Base-by-base conservation (phyloP, 2,113 vertebrate species). In the Pollimyrus isidori region DNA sequence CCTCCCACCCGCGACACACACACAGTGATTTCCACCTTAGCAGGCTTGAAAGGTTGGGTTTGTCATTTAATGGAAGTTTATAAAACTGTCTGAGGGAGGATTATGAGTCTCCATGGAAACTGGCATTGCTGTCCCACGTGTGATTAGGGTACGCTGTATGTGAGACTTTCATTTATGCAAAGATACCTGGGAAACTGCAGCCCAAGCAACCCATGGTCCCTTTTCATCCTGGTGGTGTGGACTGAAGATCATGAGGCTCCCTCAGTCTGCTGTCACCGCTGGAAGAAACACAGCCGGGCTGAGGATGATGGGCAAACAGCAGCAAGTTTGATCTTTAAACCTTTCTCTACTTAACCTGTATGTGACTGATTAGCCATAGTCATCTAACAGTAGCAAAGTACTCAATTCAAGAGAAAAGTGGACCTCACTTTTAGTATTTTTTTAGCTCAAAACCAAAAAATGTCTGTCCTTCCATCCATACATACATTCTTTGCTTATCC, bases 101-200 rank as follows among this genome's bases (percentile, higher is more conserved):
- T 90, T 88, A 89, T 82, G 69, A 56, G 73, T 90, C 73, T 19
- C 86, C 89, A 90, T 90, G 89, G 89, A 90, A 90, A 90, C 89
- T 48, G 69, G 23, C 23, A 49, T 52, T 26, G 10, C 76, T 15
- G 73, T 82, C 49, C 69, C 52, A 53, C 48, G 19, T 35, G 30
- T 48, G 45, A 53, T 39, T 50, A 30, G 23, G 65, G 6, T 53
- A 48, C 1, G 46, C 58, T 21, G 48, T 86, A 69, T 89, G 56
- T 69, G 50, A 86, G 19, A 86, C 23, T 10, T 62, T 45, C 53
- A 26, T 56, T 53, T n/a, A 42, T 65, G 46, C 58, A 88, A 49
- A 88, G 17, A 80, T 42, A 52, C 50, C 21, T 19, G 30, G 82
- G n/a, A 39, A 62, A 42, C 23, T 26, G 23, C 13, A 26, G n/a